Base-by-base conservation (phyloP, 2,797 vertebrate genomes). In the Nannoperca obscura region DNA sequence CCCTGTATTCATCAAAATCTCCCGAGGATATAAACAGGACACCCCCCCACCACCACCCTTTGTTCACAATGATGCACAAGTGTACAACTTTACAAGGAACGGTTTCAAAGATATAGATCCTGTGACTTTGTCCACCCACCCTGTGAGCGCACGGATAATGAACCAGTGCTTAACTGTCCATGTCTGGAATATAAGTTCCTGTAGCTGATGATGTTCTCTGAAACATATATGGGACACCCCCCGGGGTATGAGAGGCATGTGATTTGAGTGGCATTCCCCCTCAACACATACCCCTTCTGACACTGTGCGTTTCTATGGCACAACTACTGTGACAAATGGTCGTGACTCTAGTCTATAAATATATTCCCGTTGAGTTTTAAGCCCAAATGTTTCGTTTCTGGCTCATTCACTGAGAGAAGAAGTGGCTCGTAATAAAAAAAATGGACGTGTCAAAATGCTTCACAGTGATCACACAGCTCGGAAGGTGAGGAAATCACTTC, bases 201-300 rank as follows among this genome's bases (percentile, higher is more conserved):
- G 34, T 4, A 32, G 32, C 32, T 34, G 22, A 24, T 59, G 53
- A 40, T 52, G 71, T 7, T 71, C 6, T n/a, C 5, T 62, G 7
- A 67, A 44, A 17, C 53, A 65, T 59, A 32, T 61, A 32, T 57
- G 38, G 62, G 64, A 80, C 81, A 69, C 46, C 71, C 76, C 7
- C 7, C 46, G 19, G 72, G 79, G 49, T 54, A 53, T 34, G 38
- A 42, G 34, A 0, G 24, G 61, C 75, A 72, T 84, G 88, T 83
- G 86, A 90, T 68, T 50, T 72, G 7, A 71, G 47, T 14, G 44
- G 63, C 34, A 74, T 69, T 63, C 52, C 50, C 63, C 72, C 75
- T 61, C 55, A 63, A 82, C 76, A 64, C 40, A 63, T 61, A 53
- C 20, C 1, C 1, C 2, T 8, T 11, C 53, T 71, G 17, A 71